phyloP scores from a whole-genome alignment of 2,888 invertebrate species.

The Spisula subtruncata region DNA sequence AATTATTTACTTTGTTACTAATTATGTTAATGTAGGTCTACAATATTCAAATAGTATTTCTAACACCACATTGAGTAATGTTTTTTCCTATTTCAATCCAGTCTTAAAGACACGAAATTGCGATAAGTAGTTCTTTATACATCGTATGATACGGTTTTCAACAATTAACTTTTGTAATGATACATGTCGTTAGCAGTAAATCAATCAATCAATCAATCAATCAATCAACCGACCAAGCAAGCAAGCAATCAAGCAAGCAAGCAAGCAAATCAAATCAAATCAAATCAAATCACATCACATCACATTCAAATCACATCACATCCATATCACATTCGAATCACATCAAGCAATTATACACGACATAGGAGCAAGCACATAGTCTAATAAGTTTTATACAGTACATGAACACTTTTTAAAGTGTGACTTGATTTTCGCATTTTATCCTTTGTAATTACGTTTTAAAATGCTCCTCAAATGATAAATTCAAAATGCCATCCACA shows the following conservation, averaged over 20 bases:
- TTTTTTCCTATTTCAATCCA: no score
- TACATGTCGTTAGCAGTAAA: neutral
- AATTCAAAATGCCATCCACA: no score
- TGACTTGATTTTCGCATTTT: no score
- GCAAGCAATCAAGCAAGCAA: neutral
- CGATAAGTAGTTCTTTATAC: no score
- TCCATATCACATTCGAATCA: no score
- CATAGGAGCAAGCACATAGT: neutral
- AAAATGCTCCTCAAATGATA: no score
- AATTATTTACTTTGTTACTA: neutral
- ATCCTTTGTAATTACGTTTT: no score
- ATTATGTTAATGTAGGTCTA: neutral
- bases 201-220: neutral
- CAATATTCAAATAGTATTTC: neutral
- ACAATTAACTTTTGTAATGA: neutral
- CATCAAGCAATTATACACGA: neutral
- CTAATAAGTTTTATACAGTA: no score
- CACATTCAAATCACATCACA: no score
- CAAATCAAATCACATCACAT: no score
- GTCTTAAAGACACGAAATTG: neutral
- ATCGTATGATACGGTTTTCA: no score
- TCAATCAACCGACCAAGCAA: neutral
- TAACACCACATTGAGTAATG: neutral
- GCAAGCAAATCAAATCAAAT: neutral
- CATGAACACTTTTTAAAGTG: no score